Base-by-base conservation (phyloP, 2,888 invertebrate species). In the Hedychridium roseum region DNA sequence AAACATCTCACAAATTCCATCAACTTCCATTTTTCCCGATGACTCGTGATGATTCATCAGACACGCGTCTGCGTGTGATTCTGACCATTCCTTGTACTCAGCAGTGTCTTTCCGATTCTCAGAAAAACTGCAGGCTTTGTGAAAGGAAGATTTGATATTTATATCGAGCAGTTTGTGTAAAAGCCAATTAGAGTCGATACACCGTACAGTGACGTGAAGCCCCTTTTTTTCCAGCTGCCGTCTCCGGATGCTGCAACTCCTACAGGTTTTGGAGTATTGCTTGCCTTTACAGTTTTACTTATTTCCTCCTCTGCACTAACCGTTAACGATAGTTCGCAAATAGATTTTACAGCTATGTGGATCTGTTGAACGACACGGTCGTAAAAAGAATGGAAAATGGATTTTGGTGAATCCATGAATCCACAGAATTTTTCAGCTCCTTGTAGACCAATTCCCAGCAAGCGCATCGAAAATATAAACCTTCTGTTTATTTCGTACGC, bases 51-150 rank as follows among this genome's bases (percentile, higher is more conserved):
- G 56, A 41, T 53, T 56, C 39, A n/a, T 35, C 7, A 5, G 9
- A 31, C 55, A 52, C 9, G 34, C 16, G 12, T 27, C 35, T 49
- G 40, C 36, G 17, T 49, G 49, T 11, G 21, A n/a, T 28, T 48
- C 49, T 2, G 9, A 35, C 52, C 55, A 55, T 21, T 21, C 27
- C n/a, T 45, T 31, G 28, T 41, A 55, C 12, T 52, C 45, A n/a
- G n/a, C 14, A 30, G 43, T 37, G 7, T 20, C 34, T 3, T 3
- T 23, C 18, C 17, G 12, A 12, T 11, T 20, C 11, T 26, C 16
- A 44, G 44, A 51, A 14, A 36, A 23, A 12, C 26, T 32, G 34
- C 55, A 51, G 2, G 31, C n/a, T 15, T 43, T 21, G 12, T 51
- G 51, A 17, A 43, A 44, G 2, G 9, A 20, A 7, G 30, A 35